These are phyloP conservation scores for Candoia aspera DNA, from an alignment of 2,113 vertebrate species.

Conservation along the genomic window DNA sequence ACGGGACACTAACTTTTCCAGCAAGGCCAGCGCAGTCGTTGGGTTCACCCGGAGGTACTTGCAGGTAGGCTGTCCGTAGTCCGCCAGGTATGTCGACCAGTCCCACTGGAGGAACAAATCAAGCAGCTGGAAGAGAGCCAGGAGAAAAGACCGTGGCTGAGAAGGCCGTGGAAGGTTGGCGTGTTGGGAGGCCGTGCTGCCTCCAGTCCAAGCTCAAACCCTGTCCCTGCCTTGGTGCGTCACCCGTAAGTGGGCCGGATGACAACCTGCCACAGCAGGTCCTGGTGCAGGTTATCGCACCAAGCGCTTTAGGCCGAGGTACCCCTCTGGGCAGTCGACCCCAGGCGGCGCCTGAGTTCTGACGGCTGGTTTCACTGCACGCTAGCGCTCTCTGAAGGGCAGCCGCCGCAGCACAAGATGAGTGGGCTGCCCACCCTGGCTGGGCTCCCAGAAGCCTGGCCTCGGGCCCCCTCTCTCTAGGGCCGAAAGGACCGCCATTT, in stretches of 20 bases:
- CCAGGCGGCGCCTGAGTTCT: background rate
- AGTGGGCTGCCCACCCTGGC: background rate
- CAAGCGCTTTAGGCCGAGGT: background rate
- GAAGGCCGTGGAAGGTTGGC: rapidly evolving
- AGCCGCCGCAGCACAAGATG: background rate
- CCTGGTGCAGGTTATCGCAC: background rate
- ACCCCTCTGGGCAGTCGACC: background rate
- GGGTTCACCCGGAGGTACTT: constrained; percentile 95
- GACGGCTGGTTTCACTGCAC: rapidly evolving
- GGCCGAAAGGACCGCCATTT: background rate
- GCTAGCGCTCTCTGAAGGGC: background rate
- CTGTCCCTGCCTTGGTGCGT: background rate
- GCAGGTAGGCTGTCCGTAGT: constrained; percentile 90
- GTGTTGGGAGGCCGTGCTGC: rapidly evolving
- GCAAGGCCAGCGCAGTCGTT: constrained; percentile 85
- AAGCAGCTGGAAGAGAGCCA: constrained; percentile 78
- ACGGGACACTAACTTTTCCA: constrained; percentile 89
- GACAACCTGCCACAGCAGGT: background rate
- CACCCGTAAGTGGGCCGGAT: background rate
- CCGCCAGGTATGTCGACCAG: constrained; percentile 94
- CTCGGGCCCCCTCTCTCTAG: background rate
- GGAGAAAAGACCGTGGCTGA: background rate
- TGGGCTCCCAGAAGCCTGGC: background rate
- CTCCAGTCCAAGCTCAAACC: background rate
- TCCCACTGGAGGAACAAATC: constrained; percentile 98